phyloP scores from a whole-genome alignment of 2,113 vertebrate species.

The Nyctibius bracteatus region DNA sequence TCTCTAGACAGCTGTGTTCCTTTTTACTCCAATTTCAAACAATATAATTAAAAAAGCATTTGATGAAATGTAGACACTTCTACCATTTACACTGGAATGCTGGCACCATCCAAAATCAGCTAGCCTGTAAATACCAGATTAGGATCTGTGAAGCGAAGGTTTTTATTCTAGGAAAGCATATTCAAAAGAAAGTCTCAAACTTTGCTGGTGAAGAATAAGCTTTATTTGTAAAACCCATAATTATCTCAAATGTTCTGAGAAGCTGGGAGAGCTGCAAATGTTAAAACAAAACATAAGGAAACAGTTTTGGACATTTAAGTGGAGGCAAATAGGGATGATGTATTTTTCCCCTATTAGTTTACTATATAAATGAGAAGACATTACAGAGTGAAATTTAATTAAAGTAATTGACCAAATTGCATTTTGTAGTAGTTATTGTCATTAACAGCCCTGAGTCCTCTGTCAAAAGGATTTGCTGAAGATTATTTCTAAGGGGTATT shows the following conservation, averaged over 20 bases:
- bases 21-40: slow-evolving; percentile 71
- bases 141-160: slow-evolving; percentile 50
- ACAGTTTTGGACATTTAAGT: slow-evolving; percentile 41
- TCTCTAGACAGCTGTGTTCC: slow-evolving; percentile 64
- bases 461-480: slow-evolving; percentile 76
- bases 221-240: slow-evolving; percentile 63
- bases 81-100: slow-evolving; percentile 66
- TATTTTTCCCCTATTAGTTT: slow-evolving; percentile 69
- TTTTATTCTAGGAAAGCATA: slow-evolving; percentile 47
- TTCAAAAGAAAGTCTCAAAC: slow-evolving; percentile 50
- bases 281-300: slow-evolving; percentile 42
- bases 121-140: slow-evolving; percentile 73
- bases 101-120: slow-evolving; percentile 60
- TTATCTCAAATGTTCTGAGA: slow-evolving; percentile 63
- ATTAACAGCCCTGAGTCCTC: slow-evolving; percentile 83
- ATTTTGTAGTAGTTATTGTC: slow-evolving; percentile 86
- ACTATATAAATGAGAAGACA: slow-evolving; percentile 82
- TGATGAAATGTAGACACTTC: slow-evolving; percentile 68
- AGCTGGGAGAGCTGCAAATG: slow-evolving; percentile 32
- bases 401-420: slow-evolving; percentile 91
- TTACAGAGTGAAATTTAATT: slow-evolving; percentile 86
- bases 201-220: slow-evolving; percentile 47
- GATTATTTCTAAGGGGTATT: slow-evolving; percentile 77
- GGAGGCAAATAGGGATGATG: slow-evolving; percentile 57
- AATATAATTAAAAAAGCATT: slow-evolving; percentile 72